Evolutionary conservation across 37 sponge, comb jelly and placozoan genomes (phyloP), one percentile per base, ranked within the genome.

Genomic region (Axinella damicornis): DNA sequence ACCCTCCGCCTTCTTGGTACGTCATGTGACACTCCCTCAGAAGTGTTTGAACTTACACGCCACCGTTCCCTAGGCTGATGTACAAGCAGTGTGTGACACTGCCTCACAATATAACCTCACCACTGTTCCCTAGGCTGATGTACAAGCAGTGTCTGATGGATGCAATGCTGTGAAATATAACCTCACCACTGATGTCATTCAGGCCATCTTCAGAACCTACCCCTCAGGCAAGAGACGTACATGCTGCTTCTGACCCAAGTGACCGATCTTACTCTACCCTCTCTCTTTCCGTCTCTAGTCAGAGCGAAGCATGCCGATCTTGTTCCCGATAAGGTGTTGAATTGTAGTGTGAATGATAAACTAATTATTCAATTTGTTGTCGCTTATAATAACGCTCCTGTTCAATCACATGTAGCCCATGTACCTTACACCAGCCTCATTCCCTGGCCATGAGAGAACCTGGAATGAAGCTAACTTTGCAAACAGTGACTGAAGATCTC

Each of bases 191-290:
- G 97, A 96, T 69, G 77, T 69, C 2, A 91, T 94, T 37, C 78
- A 81, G 28, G 85, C 91, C 31, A 96, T 96, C 63, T 96, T 96
- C 72, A 83, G 82, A 35, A 94, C 95, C 16, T 96, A 96, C 69
- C 97, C 97, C 22, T 58, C 92, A 39, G 97, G 94, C 91, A 74
- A 69, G 71, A 24, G 46, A 9, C 46, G 9, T 9, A 46, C 9
- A 4, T 46, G 6, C 4, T 46, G 46, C 9, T 46, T 12, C 46
- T 12, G 46, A 2, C 27, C 24, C 1, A 24, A 31, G 30, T 75
- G 55, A 27, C n/a, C 22, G 30, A 24, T 22, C 6, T 61, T 41
- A 20, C 34, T 14, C 27, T 60, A 28, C 24, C 5, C 31, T 37
- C 19, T 87, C 57, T 31, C 22, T 82, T 0, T 85, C 1, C 40